These are phyloP conservation scores for Tigriopus californicus DNA, from an alignment of 2,888 invertebrate genomes.

Conservation along the genomic window DNA sequence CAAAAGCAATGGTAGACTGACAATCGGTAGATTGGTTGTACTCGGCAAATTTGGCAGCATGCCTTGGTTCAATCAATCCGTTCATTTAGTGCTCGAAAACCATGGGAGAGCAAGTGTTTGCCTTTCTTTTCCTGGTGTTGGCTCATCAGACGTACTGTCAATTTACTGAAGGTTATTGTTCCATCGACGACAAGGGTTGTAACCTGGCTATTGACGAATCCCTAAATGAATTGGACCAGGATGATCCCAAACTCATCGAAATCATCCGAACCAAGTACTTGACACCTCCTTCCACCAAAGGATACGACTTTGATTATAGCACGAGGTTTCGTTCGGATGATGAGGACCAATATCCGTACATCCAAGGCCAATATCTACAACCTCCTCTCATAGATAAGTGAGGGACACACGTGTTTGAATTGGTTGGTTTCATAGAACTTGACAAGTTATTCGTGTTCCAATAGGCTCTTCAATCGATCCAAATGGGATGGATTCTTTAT, in stretches of 20 bases:
- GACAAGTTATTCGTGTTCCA: background rate
- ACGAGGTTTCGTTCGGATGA: background rate
- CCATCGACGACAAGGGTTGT: too few relatives aligned
- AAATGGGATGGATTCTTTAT: background rate
- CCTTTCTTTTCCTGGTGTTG: too few relatives aligned
- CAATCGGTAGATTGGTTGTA: too few relatives aligned
- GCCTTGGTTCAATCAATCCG: too few relatives aligned
- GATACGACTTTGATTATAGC: background rate
- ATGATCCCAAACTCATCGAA: conserved; percentile 1
- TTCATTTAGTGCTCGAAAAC: too few relatives aligned
- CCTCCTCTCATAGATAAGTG: background rate
- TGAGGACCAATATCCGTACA: background rate
- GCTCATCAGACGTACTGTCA: too few relatives aligned
- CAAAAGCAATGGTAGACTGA: too few relatives aligned
- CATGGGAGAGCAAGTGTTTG: too few relatives aligned
- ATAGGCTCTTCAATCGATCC: background rate
- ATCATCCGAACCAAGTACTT: background rate
- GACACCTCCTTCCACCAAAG: background rate
- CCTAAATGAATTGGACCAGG: conserved; percentile 6
- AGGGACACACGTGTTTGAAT: too few relatives aligned
- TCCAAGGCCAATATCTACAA: conserved; percentile 1
- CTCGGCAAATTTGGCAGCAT: too few relatives aligned
- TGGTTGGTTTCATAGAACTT: too few relatives aligned
- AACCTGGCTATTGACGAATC: background rate
- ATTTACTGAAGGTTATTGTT: too few relatives aligned